Evolutionary conservation across 2,888 invertebrate genomes (phyloP).

Genomic region (Lochmaea capreae): DNA sequence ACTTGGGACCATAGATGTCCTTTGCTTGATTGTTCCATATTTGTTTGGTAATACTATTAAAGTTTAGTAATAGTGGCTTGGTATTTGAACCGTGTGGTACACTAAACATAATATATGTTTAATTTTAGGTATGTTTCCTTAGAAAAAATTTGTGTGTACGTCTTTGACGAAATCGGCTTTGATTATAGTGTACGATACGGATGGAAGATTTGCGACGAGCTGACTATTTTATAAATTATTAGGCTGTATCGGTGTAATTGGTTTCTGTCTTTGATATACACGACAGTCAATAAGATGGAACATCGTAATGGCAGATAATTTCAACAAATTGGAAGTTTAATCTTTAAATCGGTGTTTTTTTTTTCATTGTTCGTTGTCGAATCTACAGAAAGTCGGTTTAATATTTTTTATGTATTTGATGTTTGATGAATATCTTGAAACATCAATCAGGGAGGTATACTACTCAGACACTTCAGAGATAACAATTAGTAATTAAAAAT

Average conservation of each 20-base stretch:
- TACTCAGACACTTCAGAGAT: no score
- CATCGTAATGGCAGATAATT: constrained; percentile 16
- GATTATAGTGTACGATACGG: constrained; percentile 42
- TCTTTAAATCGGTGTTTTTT: constrained; percentile 13
- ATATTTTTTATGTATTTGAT: no score
- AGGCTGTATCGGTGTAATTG: constrained; percentile 39
- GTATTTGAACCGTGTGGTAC: no score
- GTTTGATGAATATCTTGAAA: no score
- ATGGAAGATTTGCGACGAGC: constrained; percentile 35
- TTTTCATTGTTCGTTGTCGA: background rate
- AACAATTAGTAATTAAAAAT: no score
- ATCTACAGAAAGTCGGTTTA: no score
- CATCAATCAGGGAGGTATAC: no score
- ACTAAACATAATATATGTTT: no score
- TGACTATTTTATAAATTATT: constrained; percentile 41
- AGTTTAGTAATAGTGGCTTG: no score
- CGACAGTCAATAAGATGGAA: constrained; percentile 26
- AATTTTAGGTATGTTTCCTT: background rate
- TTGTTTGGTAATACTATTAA: no score
- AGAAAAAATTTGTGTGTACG: background rate
- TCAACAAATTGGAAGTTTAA: constrained; percentile 19
- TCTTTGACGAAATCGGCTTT: constrained; percentile 21
- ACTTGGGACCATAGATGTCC: no score
- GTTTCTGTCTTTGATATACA: constrained; percentile 31
- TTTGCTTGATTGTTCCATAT: no score